Conservation (phyloP, 1,140 invertebrate species). For the Drosophila bifasciata region DNA sequence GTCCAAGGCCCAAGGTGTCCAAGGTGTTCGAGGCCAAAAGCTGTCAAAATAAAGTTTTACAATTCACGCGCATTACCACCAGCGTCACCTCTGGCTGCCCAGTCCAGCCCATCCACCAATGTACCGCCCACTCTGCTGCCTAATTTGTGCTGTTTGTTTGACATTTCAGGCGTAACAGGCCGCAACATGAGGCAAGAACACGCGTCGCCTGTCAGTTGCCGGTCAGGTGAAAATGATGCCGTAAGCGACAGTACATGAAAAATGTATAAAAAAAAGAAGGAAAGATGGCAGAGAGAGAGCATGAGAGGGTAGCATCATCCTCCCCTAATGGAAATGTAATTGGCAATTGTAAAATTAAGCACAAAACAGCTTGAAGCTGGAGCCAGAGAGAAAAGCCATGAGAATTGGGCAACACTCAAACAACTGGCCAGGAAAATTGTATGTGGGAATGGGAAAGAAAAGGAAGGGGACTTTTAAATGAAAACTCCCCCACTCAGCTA, state of each 20-base stretch:
- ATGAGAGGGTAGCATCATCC: too few relatives aligned
- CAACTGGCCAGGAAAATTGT: too few relatives aligned
- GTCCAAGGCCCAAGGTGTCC: constrained; percentile 53
- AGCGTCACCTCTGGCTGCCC: neutral
- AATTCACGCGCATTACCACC: constrained; percentile 62
- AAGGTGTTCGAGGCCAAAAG: constrained; percentile 48
- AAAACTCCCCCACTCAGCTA: too few relatives aligned
- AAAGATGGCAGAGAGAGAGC: constrained; percentile 17
- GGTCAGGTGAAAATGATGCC: constrained; percentile 42
- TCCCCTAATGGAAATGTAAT: constrained; percentile 75
- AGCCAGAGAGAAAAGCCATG: too few relatives aligned
- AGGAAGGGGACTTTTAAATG: too few relatives aligned
- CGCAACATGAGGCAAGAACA: constrained; percentile 64
- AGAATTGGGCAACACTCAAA: too few relatives aligned
- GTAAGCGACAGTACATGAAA: constrained; percentile 66
- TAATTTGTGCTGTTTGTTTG: constrained; percentile 77
- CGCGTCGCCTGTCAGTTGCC: constrained; percentile 62
- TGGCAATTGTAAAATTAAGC: constrained; percentile 65
- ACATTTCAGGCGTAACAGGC: constrained; percentile 70
- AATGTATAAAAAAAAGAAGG: constrained; percentile 44
- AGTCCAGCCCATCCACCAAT: neutral
- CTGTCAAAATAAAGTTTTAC: constrained; percentile 81
- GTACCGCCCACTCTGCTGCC: constrained; percentile 45
- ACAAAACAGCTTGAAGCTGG: constrained; percentile 3
- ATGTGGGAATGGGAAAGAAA: too few relatives aligned